Evolutionary conservation across 1,140 invertebrate species (phyloP).

Genomic region (Panulirus ornatus): DNA sequence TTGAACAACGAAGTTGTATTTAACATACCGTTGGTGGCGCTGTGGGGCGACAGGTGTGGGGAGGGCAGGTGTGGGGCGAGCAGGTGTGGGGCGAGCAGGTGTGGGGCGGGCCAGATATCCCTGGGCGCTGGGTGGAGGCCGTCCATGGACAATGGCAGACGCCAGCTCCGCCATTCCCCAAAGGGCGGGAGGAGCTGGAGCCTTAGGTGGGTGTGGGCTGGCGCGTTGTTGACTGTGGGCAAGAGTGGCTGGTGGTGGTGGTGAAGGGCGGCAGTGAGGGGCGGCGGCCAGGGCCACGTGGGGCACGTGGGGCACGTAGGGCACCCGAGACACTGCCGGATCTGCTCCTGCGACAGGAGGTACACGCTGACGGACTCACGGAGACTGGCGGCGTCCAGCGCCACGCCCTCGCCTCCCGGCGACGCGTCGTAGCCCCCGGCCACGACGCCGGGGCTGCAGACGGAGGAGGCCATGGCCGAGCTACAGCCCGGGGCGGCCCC

Average conservation of each 20-base stretch:
- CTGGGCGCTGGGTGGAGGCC: conserved; percentile 9
- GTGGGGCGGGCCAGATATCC: conserved; percentile 11
- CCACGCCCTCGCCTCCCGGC: not conserved
- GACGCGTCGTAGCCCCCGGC: not conserved
- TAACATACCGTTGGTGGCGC: no score
- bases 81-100: conserved; percentile 16
- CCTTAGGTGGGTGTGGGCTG: conserved; percentile 2
- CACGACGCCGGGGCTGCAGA: not conserved
- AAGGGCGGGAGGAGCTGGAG: conserved; percentile 20
- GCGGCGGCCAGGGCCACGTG: conserved; percentile 41
- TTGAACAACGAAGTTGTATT: no score
- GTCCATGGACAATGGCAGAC: not conserved
- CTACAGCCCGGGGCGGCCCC: not conserved
- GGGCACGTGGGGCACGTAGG: conserved; percentile 9
- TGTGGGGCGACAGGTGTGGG: not conserved
- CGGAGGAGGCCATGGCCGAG: not conserved
- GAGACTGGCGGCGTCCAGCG: not conserved
- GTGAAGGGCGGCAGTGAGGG: not conserved
- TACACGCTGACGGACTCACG: conserved; percentile 32
- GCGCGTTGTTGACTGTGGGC: not conserved
- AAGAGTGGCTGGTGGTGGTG: not conserved
- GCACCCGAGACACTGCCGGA: conserved; percentile 35
- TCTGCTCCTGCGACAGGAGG: conserved; percentile 14
- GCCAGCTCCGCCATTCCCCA: conserved; percentile 18
- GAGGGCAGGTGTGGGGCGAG: not conserved